phyloP scores from a whole-genome alignment of 2,888 invertebrate genomes.

The Nasonovia ribisnigri region DNA sequence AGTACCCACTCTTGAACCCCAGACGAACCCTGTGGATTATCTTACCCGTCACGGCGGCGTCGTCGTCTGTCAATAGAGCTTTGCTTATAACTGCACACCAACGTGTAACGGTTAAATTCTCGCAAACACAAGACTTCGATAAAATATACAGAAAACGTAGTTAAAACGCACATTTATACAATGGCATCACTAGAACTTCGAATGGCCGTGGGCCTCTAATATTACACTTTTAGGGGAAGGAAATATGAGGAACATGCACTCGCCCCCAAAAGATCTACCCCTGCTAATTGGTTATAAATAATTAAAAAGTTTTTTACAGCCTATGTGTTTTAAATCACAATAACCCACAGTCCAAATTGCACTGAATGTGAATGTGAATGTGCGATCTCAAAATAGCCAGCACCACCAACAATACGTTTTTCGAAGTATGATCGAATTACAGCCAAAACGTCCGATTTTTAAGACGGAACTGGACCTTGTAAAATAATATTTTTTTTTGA shows the following conservation, averaged over 20 bases:
- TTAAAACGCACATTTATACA: too few species aligned
- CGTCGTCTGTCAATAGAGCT: not conserved
- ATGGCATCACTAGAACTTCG: too few species aligned
- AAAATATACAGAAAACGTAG: not conserved
- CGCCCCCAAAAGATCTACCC: too few species aligned
- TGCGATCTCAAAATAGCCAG: conserved; percentile 28
- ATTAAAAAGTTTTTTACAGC: not conserved
- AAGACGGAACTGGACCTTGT: conserved; percentile 35
- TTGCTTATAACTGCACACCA: not conserved
- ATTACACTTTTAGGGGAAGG: too few species aligned
- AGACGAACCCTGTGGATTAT: not conserved
- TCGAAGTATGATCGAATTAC: not conserved
- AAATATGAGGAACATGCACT: too few species aligned
- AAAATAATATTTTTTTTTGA: conserved; percentile 41
- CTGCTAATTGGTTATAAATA: too few species aligned
- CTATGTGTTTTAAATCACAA: conserved; percentile 22
- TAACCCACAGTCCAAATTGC: not conserved
- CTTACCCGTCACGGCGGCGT: not conserved
- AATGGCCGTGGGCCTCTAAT: too few species aligned
- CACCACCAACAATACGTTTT: not conserved
- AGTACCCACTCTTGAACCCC: not conserved
- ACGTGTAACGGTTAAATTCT: not conserved
- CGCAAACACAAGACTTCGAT: not conserved
- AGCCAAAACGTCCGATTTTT: not conserved
- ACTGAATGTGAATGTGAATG: not conserved